phyloP scores from a whole-genome alignment of 2,888 invertebrate species.

The Halictus ligatus region DNA sequence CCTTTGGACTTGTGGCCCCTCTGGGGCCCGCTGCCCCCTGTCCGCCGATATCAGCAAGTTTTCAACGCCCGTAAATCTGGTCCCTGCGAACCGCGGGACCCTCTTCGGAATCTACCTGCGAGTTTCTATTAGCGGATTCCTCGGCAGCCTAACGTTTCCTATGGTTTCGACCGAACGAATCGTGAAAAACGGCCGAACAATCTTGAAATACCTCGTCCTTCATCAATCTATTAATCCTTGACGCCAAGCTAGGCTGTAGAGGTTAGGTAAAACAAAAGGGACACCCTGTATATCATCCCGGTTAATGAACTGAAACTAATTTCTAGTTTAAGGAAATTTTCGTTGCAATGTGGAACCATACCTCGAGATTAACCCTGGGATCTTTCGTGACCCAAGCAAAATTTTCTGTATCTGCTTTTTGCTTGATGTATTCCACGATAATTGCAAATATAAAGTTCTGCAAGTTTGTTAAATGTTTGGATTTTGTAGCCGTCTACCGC shows the following conservation, averaged over 20 bases:
- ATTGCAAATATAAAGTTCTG: too few relatives aligned
- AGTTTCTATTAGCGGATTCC: slow-evolving; percentile 48
- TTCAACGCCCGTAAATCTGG: slow-evolving; percentile 54
- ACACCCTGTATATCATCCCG: too few relatives aligned
- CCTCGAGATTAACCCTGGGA: too few relatives aligned
- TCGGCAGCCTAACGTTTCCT: background rate
- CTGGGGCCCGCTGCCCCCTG: background rate
- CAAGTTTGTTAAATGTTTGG: too few relatives aligned
- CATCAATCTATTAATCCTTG: background rate
- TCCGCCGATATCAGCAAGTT: slow-evolving; percentile 11
- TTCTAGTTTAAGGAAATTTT: background rate
- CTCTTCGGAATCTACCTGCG: slow-evolving; percentile 54
- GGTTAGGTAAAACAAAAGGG: background rate
- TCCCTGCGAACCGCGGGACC: slow-evolving; percentile 22
- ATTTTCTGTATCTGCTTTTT: too few relatives aligned
- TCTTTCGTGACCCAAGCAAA: too few relatives aligned
- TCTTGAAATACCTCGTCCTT: background rate
- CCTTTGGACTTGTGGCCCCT: slow-evolving; percentile 32
- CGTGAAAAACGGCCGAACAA: background rate
- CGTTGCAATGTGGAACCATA: too few relatives aligned
- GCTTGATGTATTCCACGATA: too few relatives aligned
- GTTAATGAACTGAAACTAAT: background rate
- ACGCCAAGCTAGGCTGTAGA: background rate
- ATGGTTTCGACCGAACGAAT: background rate
- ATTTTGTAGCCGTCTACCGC: background rate